phyloP scores from a whole-genome alignment of 1,140 invertebrate species.

The Alviniconcha marisindica region DNA sequence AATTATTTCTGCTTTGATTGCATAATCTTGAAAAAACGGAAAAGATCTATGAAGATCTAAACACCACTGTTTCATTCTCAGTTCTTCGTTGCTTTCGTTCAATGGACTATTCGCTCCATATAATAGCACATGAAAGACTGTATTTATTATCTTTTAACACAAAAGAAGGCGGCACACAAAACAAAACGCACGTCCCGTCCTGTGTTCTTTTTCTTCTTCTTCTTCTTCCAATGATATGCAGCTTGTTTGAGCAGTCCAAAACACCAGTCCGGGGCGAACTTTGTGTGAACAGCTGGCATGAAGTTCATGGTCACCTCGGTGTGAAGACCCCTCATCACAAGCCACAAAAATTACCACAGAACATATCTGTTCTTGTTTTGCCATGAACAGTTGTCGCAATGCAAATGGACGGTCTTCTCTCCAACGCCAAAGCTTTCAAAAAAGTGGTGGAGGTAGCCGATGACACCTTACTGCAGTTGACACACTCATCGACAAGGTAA shows the following conservation, averaged over 20 bases:
- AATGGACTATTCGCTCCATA: too few species aligned
- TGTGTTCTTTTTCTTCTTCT: too few species aligned
- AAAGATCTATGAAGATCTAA: too few species aligned
- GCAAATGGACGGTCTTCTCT: slow-evolving; percentile 47
- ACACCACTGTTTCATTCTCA: too few species aligned
- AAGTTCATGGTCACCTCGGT: slow-evolving; percentile 44
- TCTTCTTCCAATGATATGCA: too few species aligned
- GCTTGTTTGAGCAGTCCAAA: slow-evolving; percentile 59
- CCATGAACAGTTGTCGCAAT: slow-evolving; percentile 58
- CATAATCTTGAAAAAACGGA: too few species aligned
- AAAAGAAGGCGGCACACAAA: too few species aligned
- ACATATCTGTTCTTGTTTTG: slow-evolving; percentile 62
- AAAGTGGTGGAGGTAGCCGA: slow-evolving; percentile 54
- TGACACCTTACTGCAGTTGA: slow-evolving; percentile 48
- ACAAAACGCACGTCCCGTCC: too few species aligned
- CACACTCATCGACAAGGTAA: slow-evolving; percentile 55
- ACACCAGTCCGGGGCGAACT: slow-evolving; percentile 58
- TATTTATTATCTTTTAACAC: too few species aligned
- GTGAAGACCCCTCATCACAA: slow-evolving; percentile 48
- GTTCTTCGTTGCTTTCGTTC: too few species aligned
- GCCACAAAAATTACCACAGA: slow-evolving; percentile 58
- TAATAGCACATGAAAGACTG: too few species aligned
- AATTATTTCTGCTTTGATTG: too few species aligned
- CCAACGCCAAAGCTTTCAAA: slow-evolving; percentile 55
- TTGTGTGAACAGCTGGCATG: slow-evolving; percentile 56